Evolutionary conservation across 2,113 vertebrate genomes (phyloP).

Genomic region (Scomber colias): DNA sequence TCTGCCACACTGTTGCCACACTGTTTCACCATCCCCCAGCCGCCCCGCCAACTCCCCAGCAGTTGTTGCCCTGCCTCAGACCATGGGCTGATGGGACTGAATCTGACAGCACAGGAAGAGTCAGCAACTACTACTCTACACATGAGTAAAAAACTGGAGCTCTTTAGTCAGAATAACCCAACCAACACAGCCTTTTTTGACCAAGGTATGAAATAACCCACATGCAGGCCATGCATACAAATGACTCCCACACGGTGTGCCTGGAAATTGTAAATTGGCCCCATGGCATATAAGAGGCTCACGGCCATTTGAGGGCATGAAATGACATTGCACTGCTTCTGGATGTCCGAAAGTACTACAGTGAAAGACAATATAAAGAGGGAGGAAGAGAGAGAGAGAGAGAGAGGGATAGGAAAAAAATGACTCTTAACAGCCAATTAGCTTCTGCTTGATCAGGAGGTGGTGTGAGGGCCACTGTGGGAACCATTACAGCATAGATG

Average conservation of each 20-base stretch:
- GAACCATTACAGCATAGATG: conserved; percentile 60
- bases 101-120: conserved; percentile 59
- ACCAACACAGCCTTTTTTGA: background rate
- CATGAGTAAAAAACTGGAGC: conserved; percentile 16
- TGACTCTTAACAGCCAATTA: conserved; percentile 71
- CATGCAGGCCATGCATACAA: conserved; percentile 40
- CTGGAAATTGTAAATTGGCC: conserved; percentile 55
- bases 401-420: conserved; percentile 23
- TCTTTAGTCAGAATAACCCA: conserved; percentile 21
- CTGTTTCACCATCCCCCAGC: conserved; percentile 47
- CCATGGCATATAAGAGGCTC: conserved; percentile 43
- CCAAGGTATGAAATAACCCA: conserved; percentile 24
- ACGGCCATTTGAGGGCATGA: conserved; percentile 25
- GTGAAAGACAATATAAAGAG: background rate
- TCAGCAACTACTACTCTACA: conserved; percentile 11
- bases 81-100: conserved; percentile 52
- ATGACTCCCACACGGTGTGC: conserved; percentile 6
- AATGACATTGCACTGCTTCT: conserved; percentile 42
- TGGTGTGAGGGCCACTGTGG: conserved; percentile 57
- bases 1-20: conserved; percentile 54
- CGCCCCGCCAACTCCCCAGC: conserved; percentile 25
- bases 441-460: conserved; percentile 61
- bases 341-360: conserved; percentile 45
- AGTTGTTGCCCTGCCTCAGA: conserved; percentile 38
- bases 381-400: background rate